Conservation (phyloP, 2,797 vertebrate genomes). For the Lithobates pipiens region DNA sequence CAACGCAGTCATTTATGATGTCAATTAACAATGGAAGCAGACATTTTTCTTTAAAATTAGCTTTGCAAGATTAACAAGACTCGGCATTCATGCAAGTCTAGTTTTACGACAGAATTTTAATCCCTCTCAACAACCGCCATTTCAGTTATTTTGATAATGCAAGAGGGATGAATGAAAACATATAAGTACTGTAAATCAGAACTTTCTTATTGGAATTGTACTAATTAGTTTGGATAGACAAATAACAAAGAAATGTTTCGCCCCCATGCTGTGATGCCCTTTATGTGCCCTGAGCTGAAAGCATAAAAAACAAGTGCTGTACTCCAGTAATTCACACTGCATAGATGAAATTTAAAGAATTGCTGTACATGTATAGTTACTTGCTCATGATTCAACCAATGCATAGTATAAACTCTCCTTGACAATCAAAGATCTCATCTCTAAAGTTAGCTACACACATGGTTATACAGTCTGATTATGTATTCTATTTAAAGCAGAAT, state of each 20-base stretch:
- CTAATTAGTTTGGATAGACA: constrained; percentile 63
- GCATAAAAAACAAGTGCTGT: constrained; percentile 54
- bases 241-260: constrained; percentile 58
- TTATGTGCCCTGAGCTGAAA: constrained; percentile 59
- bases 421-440: not conserved
- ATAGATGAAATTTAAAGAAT: constrained; percentile 1
- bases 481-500: no score
- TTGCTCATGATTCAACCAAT: not conserved
- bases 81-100: constrained; percentile 58
- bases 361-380: not conserved
- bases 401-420: not conserved
- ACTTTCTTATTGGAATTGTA: constrained; percentile 61
- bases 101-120: constrained; percentile 57
- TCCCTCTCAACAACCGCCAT: constrained; percentile 58
- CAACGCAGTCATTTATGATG: constrained; percentile 63
- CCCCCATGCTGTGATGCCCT: constrained; percentile 61
- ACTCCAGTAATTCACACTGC: constrained; percentile 39
- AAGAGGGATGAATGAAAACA: constrained; percentile 63
- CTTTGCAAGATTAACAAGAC: constrained; percentile 58
- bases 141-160: constrained; percentile 61
- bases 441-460: not conserved
- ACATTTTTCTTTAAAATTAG: constrained; percentile 62
- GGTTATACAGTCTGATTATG: no score
- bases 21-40: constrained; percentile 63
- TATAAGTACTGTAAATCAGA: constrained; percentile 63